Conservation (phyloP, 1,140 invertebrate genomes). For the Rhopalosiphum maidis region DNA sequence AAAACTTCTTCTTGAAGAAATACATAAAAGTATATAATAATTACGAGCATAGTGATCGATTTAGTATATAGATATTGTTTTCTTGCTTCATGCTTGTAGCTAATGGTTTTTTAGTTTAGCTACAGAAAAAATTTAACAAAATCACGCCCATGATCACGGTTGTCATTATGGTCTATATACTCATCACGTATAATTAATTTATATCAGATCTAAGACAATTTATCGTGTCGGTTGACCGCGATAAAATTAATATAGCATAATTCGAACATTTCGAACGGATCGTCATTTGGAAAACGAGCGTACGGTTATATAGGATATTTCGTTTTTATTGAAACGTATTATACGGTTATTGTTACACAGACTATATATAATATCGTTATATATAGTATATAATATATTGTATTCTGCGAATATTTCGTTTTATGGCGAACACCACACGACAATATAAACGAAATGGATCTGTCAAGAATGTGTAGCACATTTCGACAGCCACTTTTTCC, state of each 20-base stretch:
- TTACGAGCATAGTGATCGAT: too few relatives aligned
- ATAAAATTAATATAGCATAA: neutral
- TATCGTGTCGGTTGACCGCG: neutral
- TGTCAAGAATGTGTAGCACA: neutral
- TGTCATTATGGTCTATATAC: too few relatives aligned
- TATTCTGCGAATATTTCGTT: neutral
- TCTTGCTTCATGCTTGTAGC: neutral
- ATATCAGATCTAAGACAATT: neutral
- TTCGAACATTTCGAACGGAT: neutral
- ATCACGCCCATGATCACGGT: too few relatives aligned
- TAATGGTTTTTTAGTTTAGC: neutral
- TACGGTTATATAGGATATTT: neutral
- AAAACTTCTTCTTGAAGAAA: neutral
- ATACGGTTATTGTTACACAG: neutral
- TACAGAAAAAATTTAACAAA: too few relatives aligned
- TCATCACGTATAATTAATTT: neutral
- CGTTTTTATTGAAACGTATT: neutral
- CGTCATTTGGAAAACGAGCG: neutral
- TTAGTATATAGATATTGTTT: too few relatives aligned
- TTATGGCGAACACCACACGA: neutral
- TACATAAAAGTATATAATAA: too few relatives aligned
- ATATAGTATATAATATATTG: neutral
- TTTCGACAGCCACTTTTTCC: neutral
- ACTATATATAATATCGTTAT: neutral
- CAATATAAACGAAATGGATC: constrained; percentile 38